Evolutionary conservation across 1,140 invertebrate genomes (phyloP).

Genomic region (Pristionchus pacificus): DNA sequence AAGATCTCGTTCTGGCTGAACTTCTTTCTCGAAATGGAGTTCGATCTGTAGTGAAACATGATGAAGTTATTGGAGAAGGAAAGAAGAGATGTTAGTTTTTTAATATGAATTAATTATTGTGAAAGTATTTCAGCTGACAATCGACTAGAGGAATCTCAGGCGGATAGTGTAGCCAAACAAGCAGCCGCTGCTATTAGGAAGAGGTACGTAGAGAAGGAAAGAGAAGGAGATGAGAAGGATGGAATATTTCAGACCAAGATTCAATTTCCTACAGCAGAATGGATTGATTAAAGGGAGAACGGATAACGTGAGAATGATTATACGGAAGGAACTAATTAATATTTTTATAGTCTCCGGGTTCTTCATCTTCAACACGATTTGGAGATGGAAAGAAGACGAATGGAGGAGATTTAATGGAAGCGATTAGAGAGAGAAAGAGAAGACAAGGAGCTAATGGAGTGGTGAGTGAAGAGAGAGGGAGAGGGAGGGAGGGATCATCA

Average conservation of each 20-base stretch:
- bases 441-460: background rate
- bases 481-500: background rate
- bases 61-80: conserved; percentile 40
- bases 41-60: conserved; percentile 46
- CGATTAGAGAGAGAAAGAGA: background rate
- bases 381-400: background rate
- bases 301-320: too few relatives aligned
- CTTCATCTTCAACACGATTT: background rate
- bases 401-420: background rate
- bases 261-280: background rate
- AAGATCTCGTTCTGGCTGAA: conserved; percentile 49
- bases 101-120: background rate
- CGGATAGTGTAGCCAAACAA: conserved; percentile 46
- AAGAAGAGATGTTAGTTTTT: background rate
- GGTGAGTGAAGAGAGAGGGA: background rate
- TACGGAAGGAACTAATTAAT: too few relatives aligned
- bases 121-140: background rate
- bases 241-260: background rate
- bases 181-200: conserved; percentile 38
- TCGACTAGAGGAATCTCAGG: conserved; percentile 41
- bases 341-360: background rate
- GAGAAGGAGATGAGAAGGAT: too few relatives aligned
- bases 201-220: background rate
- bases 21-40: conserved; percentile 42
- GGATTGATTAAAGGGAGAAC: too few relatives aligned